phyloP scores from a whole-genome alignment of 2,888 invertebrate species.

The Drosophila borborema region DNA sequence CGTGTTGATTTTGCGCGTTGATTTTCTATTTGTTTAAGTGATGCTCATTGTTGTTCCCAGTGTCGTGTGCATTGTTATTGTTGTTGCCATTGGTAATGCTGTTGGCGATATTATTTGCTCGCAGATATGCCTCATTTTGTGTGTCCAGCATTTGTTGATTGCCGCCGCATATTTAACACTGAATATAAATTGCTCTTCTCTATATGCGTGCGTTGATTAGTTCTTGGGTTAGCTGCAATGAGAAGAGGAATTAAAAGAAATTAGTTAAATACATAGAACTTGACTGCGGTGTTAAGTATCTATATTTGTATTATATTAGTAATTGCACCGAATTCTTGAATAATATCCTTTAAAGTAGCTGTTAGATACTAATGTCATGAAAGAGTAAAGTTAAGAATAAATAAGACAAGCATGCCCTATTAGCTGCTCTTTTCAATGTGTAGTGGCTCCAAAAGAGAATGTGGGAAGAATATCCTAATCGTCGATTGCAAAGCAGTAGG shows the following conservation, averaged over 20 bases:
- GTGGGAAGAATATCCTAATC: too few species aligned
- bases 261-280: background rate
- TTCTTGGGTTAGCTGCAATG: conserved; percentile 27
- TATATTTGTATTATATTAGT: background rate
- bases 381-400: too few species aligned
- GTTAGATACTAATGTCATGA: too few species aligned
- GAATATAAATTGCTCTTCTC: conserved; percentile 18
- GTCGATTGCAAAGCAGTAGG: too few species aligned
- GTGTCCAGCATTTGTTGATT: conserved; percentile 51
- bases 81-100: conserved; percentile 36
- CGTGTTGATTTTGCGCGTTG: conserved; percentile 70
- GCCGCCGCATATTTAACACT: conserved; percentile 46
- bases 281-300: background rate
- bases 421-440: too few species aligned
- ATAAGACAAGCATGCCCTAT: too few species aligned
- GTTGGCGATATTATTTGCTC: conserved; percentile 56
- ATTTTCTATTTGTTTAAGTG: conserved; percentile 77
- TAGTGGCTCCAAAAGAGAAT: too few species aligned
- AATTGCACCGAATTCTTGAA: too few species aligned
- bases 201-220: conserved; percentile 4
- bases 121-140: conserved; percentile 76
- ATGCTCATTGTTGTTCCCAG: conserved; percentile 66
- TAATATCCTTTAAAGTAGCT: too few species aligned
- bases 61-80: conserved; percentile 31
- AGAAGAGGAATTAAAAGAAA: background rate